Evolutionary conservation across 2,888 invertebrate species (phyloP), one percentile per base, ranked within the genome.

Genomic region (Sympetrum striolatum): DNA sequence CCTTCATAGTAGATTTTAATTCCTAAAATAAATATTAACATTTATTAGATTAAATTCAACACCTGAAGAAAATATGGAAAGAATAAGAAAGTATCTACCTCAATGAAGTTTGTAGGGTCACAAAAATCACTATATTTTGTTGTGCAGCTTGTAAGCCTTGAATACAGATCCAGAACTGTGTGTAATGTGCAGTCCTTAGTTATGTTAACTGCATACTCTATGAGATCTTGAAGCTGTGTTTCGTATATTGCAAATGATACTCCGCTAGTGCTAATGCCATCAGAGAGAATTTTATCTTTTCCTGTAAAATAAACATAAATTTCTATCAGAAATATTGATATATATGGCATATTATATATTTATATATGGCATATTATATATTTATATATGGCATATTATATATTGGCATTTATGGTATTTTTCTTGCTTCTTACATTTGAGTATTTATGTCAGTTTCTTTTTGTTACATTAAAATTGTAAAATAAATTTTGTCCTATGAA

Each of bases 111-210:
- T 2, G 15, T 37, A 5, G 58, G 37, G 4, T 37, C 37, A 22
- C 58, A 60, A 12, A 37, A n/a, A 86, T 86, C 86, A 64, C 64
- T 60, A 39, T 37, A 86, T 37, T 86, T 86, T 18, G 60, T n/a
- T 10, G 64, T n/a, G 60, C 60, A 86, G 31, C 3, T n/a, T 6
- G 64, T 37, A n/a, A 86, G 60, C 22, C 37, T 60, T 12, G 86
- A 86, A 37, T 86, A 37, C 35, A 86, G 86, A 18, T 12, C 39
- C 37, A 86, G 3, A 60, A 86, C 60, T 86, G 60, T 39, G 0
- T 86, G 39, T 37, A 86, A 86, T 86, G 86, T 18, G 86, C 60
- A 86, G 22, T 31, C 86, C 12, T 86, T 39, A 64, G 86, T 86
- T 18, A 86, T 64, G 37, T 37, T 35, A 10, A 86, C n/a, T 3